Evolutionary conservation across 2,888 invertebrate genomes (phyloP).

Genomic region (Tenthredo amoena): DNA sequence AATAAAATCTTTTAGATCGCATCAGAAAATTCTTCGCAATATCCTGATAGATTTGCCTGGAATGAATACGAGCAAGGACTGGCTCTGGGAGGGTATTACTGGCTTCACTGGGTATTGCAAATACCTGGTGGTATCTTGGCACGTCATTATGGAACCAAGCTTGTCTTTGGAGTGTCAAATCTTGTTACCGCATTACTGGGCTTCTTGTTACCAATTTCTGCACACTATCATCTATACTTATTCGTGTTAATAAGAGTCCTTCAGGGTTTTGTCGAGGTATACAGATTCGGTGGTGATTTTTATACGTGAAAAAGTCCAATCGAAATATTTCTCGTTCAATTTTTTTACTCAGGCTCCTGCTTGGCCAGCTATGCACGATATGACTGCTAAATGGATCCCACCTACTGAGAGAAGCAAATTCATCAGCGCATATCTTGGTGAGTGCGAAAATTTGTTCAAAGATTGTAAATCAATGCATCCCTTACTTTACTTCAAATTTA

Average conservation of each 20-base stretch:
- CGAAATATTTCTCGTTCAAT: background rate
- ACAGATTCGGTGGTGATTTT: conserved; percentile 64
- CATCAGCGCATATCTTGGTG: conserved; percentile 83
- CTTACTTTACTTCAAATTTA: background rate
- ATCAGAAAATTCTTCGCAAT: conserved; percentile 53
- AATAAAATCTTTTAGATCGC: background rate
- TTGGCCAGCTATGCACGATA: conserved; percentile 89
- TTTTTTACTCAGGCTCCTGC: conserved; percentile 80
- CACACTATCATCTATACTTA: conserved; percentile 80
- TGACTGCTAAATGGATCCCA: conserved; percentile 92
- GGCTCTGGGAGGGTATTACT: conserved; percentile 86
- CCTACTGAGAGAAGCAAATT: conserved; percentile 88
- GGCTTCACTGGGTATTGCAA: conserved; percentile 86
- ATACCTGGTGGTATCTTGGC: conserved; percentile 87
- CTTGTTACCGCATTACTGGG: conserved; percentile 83
- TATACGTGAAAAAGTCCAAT: background rate
- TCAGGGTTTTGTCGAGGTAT: conserved; percentile 86
- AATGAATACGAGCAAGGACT: conserved; percentile 83
- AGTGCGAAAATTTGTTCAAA: conserved; percentile 54
- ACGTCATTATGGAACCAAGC: conserved; percentile 85
- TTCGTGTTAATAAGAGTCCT: conserved; percentile 82
- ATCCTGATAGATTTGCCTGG: conserved; percentile 80
- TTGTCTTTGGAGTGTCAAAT: conserved; percentile 85
- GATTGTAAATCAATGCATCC: too few species aligned
- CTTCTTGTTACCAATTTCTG: conserved; percentile 83